Conservation (phyloP, 2,113 vertebrate genomes). For the Chamaea fasciata region DNA sequence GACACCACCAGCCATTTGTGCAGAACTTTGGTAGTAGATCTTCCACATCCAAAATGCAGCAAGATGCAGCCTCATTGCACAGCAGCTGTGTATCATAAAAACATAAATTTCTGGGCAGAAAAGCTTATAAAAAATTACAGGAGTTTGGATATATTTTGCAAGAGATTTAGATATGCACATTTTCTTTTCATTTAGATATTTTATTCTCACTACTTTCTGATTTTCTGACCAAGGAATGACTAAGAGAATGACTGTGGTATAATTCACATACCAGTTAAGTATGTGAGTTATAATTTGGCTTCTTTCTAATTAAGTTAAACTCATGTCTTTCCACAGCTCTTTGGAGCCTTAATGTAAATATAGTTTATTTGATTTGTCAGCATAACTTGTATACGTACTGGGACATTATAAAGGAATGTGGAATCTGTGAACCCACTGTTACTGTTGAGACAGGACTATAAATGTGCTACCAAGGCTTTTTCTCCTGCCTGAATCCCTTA, state of each 20-base stretch:
- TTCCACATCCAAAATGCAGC: not conserved
- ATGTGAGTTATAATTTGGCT: not conserved
- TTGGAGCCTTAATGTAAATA: constrained; percentile 34
- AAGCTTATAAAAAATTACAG: not conserved
- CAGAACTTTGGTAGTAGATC: not conserved
- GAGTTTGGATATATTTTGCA: not conserved
- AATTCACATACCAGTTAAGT: not conserved
- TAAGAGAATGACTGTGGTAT: not conserved
- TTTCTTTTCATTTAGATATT: not conserved
- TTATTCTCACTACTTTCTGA: not conserved
- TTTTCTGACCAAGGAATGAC: not conserved
- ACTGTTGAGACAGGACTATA: not conserved
- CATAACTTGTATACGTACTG: constrained; percentile 16
- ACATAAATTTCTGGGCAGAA: not conserved
- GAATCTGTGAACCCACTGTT: not conserved
- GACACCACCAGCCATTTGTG: not conserved
- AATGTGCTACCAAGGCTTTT: constrained; percentile 24
- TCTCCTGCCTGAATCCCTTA: not conserved
- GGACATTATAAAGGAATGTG: constrained; percentile 21
- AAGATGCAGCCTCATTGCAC: not conserved
- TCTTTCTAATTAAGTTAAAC: constrained; percentile 35
- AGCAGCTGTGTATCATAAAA: not conserved
- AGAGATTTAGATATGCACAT: not conserved
- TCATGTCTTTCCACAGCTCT: not conserved
- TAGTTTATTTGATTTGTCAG: constrained; percentile 49